Conservation (phyloP, 1,140 invertebrate species). For the Cydia amplana region DNA sequence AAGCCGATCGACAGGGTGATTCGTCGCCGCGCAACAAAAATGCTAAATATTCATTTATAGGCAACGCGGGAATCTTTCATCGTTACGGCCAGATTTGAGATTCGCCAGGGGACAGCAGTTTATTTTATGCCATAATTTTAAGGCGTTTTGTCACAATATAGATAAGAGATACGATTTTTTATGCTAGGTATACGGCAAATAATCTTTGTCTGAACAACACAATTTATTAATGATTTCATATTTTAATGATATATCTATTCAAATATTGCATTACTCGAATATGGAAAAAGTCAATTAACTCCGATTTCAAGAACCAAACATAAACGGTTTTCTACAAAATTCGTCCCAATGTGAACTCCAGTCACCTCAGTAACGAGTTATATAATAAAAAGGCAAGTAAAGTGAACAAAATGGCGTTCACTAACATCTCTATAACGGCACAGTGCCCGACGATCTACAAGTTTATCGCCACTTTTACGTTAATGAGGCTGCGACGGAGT, state of each 20-base stretch:
- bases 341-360: neutral
- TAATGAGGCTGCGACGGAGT: constrained; percentile 31
- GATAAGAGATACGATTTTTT: neutral
- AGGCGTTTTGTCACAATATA: neutral
- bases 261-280: no score
- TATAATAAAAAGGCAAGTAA: neutral
- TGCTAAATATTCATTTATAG: constrained; percentile 69
- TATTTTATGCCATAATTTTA: constrained; percentile 28
- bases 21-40: constrained; percentile 49
- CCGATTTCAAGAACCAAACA: neutral
- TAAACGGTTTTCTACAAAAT: neutral
- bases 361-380: neutral
- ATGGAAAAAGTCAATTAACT: no score
- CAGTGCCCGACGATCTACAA: constrained; percentile 9
- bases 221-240: no score
- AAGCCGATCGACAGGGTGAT: constrained; percentile 50
- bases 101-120: constrained; percentile 26
- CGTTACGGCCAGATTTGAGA: constrained; percentile 50
- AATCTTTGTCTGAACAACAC: neutral
- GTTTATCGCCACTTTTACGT: constrained; percentile 26
- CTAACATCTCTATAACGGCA: neutral
- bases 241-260: no score
- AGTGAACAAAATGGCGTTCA: neutral
- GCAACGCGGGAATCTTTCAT: constrained; percentile 51
- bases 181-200: neutral